Conservation (phyloP, 1,140 invertebrate species). For the Brachionus calyciflorus region DNA sequence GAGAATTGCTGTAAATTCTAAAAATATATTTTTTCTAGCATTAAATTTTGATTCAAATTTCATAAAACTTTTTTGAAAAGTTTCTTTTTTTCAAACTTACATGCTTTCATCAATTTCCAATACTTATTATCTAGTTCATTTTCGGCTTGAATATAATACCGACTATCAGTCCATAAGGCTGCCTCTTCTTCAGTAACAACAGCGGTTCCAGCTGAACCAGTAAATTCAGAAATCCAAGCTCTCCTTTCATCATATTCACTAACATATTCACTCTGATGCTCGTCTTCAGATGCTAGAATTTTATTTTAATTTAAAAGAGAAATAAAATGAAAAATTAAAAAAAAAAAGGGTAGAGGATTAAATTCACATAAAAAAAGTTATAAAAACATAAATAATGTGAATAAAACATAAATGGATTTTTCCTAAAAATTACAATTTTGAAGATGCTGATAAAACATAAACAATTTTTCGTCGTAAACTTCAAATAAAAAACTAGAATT, state of each 20-base stretch:
- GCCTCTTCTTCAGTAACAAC: constrained; percentile 75
- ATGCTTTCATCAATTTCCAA: constrained; percentile 71
- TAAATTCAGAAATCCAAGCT: constrained; percentile 31
- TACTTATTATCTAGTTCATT: constrained; percentile 55
- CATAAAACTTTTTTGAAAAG: background rate
- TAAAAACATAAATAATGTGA: no score
- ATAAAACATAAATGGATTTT: no score
- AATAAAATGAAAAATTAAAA: background rate
- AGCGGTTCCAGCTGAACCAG: constrained; percentile 67
- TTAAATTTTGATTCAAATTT: no score
- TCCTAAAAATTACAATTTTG: no score
- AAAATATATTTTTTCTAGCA: background rate
- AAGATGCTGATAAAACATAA: no score
- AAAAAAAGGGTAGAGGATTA: no score
- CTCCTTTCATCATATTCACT: constrained; percentile 39
- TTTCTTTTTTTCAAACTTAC: constrained; percentile 65
- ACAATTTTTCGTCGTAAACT: no score
- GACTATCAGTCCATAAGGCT: constrained; percentile 89
- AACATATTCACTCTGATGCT: constrained; percentile 45
- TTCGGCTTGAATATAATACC: constrained; percentile 78
- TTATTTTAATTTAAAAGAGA: background rate
- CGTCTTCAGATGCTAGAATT: constrained; percentile 20
- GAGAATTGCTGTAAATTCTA: no score
- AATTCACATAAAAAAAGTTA: no score
- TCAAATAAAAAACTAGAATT: no score